A percentile compares a stretch with the other conserved stretches of the same genome.
These are phyloP conservation scores for Epistrophella euchroma DNA, from an alignment of 2,888 invertebrate genomes.

Conservation along the genomic window DNA sequence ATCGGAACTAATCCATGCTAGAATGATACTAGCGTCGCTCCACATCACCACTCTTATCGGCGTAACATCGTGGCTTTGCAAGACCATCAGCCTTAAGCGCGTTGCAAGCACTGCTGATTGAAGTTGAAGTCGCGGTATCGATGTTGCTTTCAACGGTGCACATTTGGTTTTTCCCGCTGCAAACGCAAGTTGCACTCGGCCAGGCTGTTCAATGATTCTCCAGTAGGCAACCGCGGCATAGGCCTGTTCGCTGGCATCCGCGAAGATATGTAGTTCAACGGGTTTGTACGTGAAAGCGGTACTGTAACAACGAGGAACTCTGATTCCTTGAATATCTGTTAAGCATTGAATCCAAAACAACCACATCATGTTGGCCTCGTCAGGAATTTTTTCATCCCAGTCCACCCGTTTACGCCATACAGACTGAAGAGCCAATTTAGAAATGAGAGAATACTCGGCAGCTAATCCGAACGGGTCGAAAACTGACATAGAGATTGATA, in stretches of 20 bases:
- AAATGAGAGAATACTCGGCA: slow-evolving; percentile 50
- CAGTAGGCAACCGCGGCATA: slow-evolving; percentile 66
- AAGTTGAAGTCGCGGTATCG: slow-evolving; percentile 40
- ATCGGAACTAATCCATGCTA: slow-evolving; percentile 76
- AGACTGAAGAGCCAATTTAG: slow-evolving; percentile 59
- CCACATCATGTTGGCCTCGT: slow-evolving; percentile 46
- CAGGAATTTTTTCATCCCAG: slow-evolving; percentile 61
- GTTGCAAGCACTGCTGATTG: slow-evolving; percentile 39
- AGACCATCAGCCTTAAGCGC: slow-evolving; percentile 19
- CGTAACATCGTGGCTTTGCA: slow-evolving; percentile 22
- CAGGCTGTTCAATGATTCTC: slow-evolving; percentile 34
- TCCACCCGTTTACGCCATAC: slow-evolving; percentile 49
- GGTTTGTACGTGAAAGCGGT: slow-evolving; percentile 1
- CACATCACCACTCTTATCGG: slow-evolving; percentile 27
- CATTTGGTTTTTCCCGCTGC: slow-evolving; percentile 38
- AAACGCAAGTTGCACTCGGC: slow-evolving; percentile 29
- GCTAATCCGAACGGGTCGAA: slow-evolving; percentile 48
- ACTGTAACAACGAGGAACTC: slow-evolving; percentile 60
- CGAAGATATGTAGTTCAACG: slow-evolving; percentile 63
- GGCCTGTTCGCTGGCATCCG: slow-evolving; percentile 71
- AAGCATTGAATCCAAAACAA: slow-evolving; percentile 28
- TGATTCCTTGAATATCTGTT: slow-evolving; percentile 28
- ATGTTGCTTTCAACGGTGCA: slow-evolving; percentile 36
- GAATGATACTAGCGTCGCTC: slow-evolving; percentile 18
- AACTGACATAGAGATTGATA: neutral